Conservation (phyloP, 1,140 invertebrate species). For the Papilio machaon region DNA sequence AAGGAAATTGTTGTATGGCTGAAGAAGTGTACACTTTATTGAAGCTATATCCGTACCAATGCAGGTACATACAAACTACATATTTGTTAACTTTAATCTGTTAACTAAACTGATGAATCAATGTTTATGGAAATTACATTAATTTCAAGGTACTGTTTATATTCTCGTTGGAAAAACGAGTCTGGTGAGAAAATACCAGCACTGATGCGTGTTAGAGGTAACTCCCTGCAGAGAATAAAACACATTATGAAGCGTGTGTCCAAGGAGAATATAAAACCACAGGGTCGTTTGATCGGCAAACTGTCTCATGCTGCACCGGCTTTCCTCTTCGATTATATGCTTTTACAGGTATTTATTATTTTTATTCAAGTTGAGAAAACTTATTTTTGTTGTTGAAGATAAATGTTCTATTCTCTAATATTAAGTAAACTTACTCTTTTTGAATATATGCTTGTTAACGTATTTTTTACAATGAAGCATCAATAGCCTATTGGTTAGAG, state of each 20-base stretch:
- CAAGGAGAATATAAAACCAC: conserved; percentile 99
- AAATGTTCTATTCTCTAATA: background rate
- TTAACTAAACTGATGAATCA: too few species aligned
- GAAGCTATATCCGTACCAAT: conserved; percentile 96
- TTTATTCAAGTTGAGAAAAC: background rate
- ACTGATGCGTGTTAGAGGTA: conserved; percentile 90
- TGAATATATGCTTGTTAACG: too few species aligned
- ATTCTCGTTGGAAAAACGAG: conserved; percentile 94
- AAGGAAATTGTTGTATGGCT: conserved; percentile 96
- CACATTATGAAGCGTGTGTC: conserved; percentile 98
- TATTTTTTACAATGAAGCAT: too few species aligned
- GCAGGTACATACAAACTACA: conserved; percentile 82
- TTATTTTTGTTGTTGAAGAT: too few species aligned
- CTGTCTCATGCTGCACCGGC: conserved; percentile 97
- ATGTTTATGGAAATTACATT: conserved; percentile 2
- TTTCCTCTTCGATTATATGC: conserved; percentile 97
- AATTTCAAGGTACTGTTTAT: conserved; percentile 90
- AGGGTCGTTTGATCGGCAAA: conserved; percentile 97
- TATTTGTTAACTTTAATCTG: too few species aligned
- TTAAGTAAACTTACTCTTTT: too few species aligned
- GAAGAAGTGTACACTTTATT: conserved; percentile 98
- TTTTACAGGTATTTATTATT: conserved; percentile 85
- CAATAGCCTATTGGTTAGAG: too few species aligned
- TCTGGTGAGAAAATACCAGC: conserved; percentile 91
- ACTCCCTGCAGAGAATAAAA: conserved; percentile 95